A percentile compares a stretch with the other conserved stretches of the same genome.
phyloP scores from a whole-genome alignment of 2,113 vertebrate species.

The Scalopus aquaticus region DNA sequence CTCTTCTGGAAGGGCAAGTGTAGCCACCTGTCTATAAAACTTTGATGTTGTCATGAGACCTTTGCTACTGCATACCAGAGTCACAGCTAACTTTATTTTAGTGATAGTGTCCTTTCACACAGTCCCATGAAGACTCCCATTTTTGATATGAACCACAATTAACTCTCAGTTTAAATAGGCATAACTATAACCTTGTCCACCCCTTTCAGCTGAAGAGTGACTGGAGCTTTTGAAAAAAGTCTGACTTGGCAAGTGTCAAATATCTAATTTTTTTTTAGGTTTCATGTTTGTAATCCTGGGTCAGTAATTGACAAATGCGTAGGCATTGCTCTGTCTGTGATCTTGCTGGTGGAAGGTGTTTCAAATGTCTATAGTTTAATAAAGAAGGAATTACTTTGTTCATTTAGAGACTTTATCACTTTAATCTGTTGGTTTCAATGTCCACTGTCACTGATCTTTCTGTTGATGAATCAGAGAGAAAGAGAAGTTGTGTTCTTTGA shows the following conservation, averaged over 20 bases:
- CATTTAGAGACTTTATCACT: conserved; percentile 11
- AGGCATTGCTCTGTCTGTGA: conserved; percentile 36
- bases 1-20: neutral
- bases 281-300: conserved; percentile 55
- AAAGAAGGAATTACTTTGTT: conserved; percentile 49
- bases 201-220: conserved; percentile 16
- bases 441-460: conserved; percentile 14
- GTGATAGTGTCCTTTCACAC: neutral
- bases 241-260: conserved; percentile 16
- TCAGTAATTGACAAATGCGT: conserved; percentile 61
- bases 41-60: neutral
- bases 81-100: conserved; percentile 9
- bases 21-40: neutral
- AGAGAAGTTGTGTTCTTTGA: neutral
- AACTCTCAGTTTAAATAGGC: conserved; percentile 46
- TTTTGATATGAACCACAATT: conserved; percentile 56
- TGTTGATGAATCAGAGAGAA: conserved; percentile 34
- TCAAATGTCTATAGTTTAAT: conserved; percentile 50
- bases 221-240: conserved; percentile 19
- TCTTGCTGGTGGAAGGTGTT: conserved; percentile 61
- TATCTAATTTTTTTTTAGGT: conserved; percentile 61
- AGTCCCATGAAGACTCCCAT: neutral
- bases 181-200: conserved; percentile 38
- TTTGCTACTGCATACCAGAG: neutral
- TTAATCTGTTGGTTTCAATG: conserved; percentile 49